Conservation (phyloP, 2,113 vertebrate genomes). For the Aptenodytes forsteri region DNA sequence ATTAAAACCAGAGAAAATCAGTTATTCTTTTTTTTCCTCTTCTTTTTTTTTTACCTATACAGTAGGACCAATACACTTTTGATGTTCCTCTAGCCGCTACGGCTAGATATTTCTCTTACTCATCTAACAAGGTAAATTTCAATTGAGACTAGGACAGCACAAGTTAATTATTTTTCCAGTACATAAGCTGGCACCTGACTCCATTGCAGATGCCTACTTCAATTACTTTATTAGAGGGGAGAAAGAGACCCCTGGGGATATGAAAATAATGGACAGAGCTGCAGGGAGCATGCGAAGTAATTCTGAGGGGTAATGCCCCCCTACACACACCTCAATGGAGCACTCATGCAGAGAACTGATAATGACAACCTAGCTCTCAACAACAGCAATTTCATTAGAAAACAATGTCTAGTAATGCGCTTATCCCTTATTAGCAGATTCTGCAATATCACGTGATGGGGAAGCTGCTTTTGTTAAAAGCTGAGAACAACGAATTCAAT, state of each 20-base stretch:
- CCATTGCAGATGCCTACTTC: background rate
- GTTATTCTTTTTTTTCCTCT: accelerated
- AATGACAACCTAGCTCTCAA: conserved; percentile 17
- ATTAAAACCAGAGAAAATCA: background rate
- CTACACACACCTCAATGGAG: background rate
- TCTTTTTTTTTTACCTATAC: background rate
- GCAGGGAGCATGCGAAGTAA: background rate
- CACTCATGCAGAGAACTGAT: conserved; percentile 37
- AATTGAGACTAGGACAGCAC: background rate
- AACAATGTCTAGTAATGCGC: background rate
- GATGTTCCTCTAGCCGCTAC: background rate
- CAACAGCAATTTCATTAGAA: background rate
- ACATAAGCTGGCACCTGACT: background rate
- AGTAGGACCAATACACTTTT: background rate
- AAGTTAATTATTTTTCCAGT: conserved; percentile 1
- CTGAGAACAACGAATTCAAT: background rate
- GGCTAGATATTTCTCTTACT: background rate
- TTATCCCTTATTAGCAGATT: conserved; percentile 44
- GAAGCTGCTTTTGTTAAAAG: conserved; percentile 12
- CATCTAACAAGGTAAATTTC: background rate
- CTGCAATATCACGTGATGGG: background rate
- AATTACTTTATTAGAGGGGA: background rate
- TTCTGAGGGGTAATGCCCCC: background rate
- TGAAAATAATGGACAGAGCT: background rate
- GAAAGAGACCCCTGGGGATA: background rate